Conservation (phyloP, 2,888 invertebrate species). For the Pteria penguin region DNA sequence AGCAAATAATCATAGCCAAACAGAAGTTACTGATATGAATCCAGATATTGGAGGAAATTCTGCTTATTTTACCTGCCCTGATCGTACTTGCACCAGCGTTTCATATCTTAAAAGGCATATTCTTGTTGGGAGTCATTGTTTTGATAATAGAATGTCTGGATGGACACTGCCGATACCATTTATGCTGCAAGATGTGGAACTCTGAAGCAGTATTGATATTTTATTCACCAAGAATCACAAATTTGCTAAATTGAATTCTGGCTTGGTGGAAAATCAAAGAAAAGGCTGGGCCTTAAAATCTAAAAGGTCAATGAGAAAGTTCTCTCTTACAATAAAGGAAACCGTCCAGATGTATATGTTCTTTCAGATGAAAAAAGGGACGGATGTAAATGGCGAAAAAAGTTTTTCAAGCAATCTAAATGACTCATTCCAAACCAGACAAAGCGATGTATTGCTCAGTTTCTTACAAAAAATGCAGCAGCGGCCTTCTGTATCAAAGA, state of each 20-base stretch:
- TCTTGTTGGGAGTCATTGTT: neutral
- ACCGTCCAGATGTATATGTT: neutral
- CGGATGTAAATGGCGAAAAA: conserved; percentile 8
- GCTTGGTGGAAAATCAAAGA: neutral
- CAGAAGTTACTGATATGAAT: neutral
- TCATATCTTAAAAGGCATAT: conserved; percentile 1
- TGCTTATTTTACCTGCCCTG: neutral
- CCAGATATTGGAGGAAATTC: neutral
- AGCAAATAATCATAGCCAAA: neutral
- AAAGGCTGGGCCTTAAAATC: conserved; percentile 1
- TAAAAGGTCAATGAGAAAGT: neutral
- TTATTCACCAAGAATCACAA: neutral
- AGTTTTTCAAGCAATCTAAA: conserved; percentile 5
- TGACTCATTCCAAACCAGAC: conserved; percentile 5
- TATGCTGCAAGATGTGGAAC: neutral
- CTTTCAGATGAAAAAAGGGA: neutral
- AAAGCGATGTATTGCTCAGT: neutral
- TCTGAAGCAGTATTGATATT: neutral
- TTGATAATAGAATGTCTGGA: neutral
- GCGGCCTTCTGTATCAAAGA: neutral
- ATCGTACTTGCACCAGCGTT: neutral
- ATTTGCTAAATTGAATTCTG: no score
- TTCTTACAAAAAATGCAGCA: neutral
- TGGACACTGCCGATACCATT: neutral
- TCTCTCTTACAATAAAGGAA: neutral